Conservation (phyloP, 2,113 vertebrate species). For the Orientallactaga bullata region DNA sequence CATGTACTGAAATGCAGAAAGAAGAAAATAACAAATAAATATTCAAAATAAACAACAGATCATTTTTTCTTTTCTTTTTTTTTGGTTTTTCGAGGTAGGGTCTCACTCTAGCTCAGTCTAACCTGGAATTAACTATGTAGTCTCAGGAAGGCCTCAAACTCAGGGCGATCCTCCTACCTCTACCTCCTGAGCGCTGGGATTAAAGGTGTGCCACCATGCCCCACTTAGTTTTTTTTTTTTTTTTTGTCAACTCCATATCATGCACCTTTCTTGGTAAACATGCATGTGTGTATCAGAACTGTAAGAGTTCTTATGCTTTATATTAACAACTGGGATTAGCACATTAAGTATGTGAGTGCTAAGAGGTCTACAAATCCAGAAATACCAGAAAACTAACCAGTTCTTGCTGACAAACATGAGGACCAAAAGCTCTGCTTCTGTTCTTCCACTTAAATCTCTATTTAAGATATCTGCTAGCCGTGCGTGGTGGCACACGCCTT, state of each 20-base stretch:
- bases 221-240: no score
- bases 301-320: background rate
- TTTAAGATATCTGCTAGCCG: no score
- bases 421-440: slow-evolving; percentile 1
- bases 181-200: no score
- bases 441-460: slow-evolving; percentile 15
- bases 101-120: no score
- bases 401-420: background rate
- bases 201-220: no score
- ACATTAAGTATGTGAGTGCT: background rate
- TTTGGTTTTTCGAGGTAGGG: no score
- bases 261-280: slow-evolving; percentile 22
- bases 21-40: slow-evolving; percentile 57
- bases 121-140: no score
- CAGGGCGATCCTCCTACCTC: no score
- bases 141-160: no score
- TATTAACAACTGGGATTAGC: background rate
- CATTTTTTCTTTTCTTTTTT: no score
- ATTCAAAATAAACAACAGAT: background rate
- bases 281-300: background rate
- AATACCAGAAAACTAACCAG: background rate
- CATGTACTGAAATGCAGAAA: slow-evolving; percentile 91
- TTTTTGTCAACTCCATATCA: background rate
- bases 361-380: background rate
- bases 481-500: no score